Evolutionary conservation across 2,113 vertebrate genomes (phyloP).

Genomic region (Meles meles): DNA sequence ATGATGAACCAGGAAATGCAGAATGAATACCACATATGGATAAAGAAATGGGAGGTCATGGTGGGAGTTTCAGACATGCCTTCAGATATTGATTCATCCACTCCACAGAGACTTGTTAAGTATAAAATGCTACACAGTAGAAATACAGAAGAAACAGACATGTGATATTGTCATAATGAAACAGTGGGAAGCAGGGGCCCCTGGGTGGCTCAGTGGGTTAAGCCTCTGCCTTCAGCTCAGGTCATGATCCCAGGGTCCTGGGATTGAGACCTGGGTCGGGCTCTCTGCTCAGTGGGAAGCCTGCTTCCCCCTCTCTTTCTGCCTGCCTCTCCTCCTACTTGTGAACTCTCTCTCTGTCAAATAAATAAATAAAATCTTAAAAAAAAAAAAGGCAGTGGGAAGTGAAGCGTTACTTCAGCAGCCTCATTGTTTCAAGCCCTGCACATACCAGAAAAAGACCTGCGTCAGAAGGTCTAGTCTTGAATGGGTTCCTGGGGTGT

Average conservation of each 20-base stretch:
- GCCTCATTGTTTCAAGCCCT: background rate
- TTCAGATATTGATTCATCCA: background rate
- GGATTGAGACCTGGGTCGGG: too few species aligned
- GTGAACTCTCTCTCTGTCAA: too few species aligned
- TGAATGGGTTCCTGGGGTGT: background rate
- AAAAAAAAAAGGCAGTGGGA: too few species aligned
- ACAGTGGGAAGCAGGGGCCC: too few species aligned
- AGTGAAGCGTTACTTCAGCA: background rate
- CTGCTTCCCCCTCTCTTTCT: too few species aligned
- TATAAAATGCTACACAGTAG: background rate
- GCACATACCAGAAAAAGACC: background rate
- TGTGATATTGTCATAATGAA: background rate
- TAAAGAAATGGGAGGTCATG: background rate
- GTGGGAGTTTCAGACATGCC: background rate
- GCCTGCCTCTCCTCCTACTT: too few species aligned
- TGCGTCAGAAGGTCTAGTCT: background rate
- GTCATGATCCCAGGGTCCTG: too few species aligned
- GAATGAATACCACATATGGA: background rate
- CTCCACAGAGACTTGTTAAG: background rate
- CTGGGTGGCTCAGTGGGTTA: too few species aligned
- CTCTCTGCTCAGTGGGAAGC: too few species aligned
- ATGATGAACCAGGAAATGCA: background rate
- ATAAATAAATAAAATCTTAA: too few species aligned
- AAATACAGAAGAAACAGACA: background rate
- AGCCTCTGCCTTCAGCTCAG: too few species aligned